Evolutionary conservation across 2,888 invertebrate genomes (phyloP).

Genomic region (Hetaerina titia): DNA sequence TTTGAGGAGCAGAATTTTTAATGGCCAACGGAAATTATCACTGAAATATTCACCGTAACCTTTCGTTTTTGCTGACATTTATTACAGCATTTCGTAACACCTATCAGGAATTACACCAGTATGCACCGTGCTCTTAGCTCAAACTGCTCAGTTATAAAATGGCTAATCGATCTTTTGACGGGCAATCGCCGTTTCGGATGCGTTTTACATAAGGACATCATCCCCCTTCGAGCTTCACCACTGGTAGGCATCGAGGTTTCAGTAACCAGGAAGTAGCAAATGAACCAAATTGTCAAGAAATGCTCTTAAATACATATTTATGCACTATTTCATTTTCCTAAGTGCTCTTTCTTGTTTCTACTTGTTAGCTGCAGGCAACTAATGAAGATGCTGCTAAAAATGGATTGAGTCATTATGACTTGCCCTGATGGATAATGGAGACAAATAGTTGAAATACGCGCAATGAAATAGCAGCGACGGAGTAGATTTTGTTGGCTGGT

Average conservation of each 20-base stretch:
- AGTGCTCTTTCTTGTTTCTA: background rate
- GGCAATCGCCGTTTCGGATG: background rate
- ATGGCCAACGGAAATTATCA: too few relatives aligned
- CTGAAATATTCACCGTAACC: too few relatives aligned
- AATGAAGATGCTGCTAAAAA: background rate
- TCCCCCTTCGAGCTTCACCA: background rate
- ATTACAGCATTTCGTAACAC: too few relatives aligned
- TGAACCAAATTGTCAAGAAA: background rate
- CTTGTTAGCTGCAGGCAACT: background rate
- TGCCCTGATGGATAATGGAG: background rate
- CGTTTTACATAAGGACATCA: background rate
- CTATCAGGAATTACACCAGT: too few relatives aligned
- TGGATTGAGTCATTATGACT: background rate
- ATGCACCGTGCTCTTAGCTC: too few relatives aligned
- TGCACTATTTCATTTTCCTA: background rate
- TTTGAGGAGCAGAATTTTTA: too few relatives aligned
- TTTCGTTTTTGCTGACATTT: too few relatives aligned
- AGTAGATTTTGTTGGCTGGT: too few relatives aligned
- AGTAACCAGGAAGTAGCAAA: background rate
- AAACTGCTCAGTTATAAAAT: too few relatives aligned
- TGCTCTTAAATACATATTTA: background rate
- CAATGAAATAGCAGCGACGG: background rate
- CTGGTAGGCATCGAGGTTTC: background rate
- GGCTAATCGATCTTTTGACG: background rate
- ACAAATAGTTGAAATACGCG: background rate